Evolutionary conservation across 2,888 invertebrate species (phyloP).

Genomic region (Ferdinandea cuprea): DNA sequence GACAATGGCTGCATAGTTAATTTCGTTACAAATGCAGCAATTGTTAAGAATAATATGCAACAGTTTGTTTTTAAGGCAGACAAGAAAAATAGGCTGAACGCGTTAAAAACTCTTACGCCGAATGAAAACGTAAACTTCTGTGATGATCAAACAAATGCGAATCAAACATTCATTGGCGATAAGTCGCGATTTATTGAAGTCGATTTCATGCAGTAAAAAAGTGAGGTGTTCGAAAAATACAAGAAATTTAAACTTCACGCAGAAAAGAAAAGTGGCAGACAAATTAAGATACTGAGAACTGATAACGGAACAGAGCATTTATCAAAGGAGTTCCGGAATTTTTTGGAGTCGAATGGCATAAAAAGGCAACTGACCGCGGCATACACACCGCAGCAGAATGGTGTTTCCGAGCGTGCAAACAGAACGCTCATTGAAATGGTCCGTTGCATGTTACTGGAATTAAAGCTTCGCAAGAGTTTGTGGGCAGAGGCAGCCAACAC

Average conservation of each 20-base stretch:
- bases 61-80: no score
- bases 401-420: constrained; percentile 3
- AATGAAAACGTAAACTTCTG: no score
- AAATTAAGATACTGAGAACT: constrained; percentile 6
- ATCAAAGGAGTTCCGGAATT: background rate
- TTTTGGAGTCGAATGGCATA: constrained; percentile 11
- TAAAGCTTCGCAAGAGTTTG: background rate
- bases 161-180: constrained; percentile 51
- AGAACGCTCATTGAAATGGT: constrained; percentile 7
- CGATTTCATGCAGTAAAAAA: constrained; percentile 30
- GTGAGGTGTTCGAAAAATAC: constrained; percentile 24
- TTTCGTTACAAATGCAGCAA: no score
- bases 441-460: constrained; percentile 8
- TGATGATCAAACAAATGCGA: no score
- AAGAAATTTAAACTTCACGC: background rate
- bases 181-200: constrained; percentile 31
- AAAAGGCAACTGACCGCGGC: constrained; percentile 9
- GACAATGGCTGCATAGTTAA: no score
- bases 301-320: constrained; percentile 33
- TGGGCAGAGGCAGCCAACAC: no score
- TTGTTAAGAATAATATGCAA: no score
- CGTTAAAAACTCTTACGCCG: no score
- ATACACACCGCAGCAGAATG: constrained; percentile 14
- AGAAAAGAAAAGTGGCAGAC: background rate
- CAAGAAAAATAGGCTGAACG: no score